Percentiles rank a stretch among this genome's conserved stretches.
Conservation (phyloP, 2,113 vertebrate species). For the Spea multiplicata region DNA sequence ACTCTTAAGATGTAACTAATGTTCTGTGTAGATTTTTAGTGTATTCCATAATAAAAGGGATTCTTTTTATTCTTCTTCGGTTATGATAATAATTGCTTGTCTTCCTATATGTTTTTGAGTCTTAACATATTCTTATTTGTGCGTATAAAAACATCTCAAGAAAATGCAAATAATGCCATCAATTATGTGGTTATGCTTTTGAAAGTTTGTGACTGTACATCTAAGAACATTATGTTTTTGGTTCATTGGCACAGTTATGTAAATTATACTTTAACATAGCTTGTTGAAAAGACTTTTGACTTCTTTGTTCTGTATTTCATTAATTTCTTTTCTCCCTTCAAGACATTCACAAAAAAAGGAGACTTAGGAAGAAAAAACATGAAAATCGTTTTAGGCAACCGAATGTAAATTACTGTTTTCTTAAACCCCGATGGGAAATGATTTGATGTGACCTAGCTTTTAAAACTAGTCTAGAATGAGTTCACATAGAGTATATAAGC, state of each 20-base stretch:
- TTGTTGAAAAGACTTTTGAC: conserved; percentile 21
- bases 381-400: conserved; percentile 6
- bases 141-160: neutral
- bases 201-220: conserved; percentile 8
- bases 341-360: conserved; percentile 8
- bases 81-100: too few relatives aligned
- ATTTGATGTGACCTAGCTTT: too few relatives aligned
- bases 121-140: too few relatives aligned
- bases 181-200: neutral
- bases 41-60: too few relatives aligned
- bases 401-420: conserved; percentile 17
- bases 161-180: neutral
- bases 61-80: too few relatives aligned
- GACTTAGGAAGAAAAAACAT: neutral
- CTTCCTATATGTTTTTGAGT: too few relatives aligned
- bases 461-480: too few relatives aligned
- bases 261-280: conserved; percentile 20
- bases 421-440: neutral
- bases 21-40: too few relatives aligned
- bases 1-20: too few relatives aligned
- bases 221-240: neutral
- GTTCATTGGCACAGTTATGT: conserved; percentile 5
- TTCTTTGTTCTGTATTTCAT: conserved; percentile 23
- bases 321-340: conserved; percentile 10
- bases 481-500: too few relatives aligned